These are phyloP conservation scores for Drosophila dives DNA, from an alignment of 2,888 invertebrate genomes.

Conservation along the genomic window DNA sequence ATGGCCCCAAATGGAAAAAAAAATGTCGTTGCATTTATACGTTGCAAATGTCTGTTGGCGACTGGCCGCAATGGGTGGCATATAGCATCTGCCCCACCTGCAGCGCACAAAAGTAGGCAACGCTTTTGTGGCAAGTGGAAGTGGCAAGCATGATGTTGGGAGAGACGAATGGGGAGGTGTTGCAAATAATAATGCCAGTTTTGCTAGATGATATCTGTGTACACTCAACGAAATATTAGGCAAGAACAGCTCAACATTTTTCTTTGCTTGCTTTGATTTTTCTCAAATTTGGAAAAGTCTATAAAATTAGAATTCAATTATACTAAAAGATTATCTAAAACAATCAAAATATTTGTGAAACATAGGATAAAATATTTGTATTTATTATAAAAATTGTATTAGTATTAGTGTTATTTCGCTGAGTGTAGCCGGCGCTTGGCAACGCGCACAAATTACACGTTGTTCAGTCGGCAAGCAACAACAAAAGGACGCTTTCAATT, in stretches of 20 bases:
- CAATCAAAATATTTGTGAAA: neutral
- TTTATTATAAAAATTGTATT: too few relatives aligned
- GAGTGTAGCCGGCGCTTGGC: conserved; percentile 40
- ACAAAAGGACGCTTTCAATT: conserved; percentile 47
- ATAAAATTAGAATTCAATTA: too few relatives aligned
- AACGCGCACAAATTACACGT: conserved; percentile 51
- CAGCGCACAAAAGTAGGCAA: conserved; percentile 57
- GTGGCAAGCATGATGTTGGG: neutral
- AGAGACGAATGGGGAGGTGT: neutral
- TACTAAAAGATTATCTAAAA: neutral
- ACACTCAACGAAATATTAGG: neutral
- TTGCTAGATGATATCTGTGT: conserved; percentile 50
- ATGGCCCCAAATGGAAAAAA: neutral
- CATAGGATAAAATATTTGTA: neutral
- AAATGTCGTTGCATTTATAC: conserved; percentile 28
- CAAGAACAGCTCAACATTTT: neutral
- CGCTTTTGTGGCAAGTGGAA: conserved; percentile 30
- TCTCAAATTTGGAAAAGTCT: neutral
- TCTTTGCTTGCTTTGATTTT: neutral
- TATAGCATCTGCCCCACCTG: conserved; percentile 35
- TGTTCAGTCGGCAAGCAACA: conserved; percentile 42
- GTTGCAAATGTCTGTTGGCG: conserved; percentile 33
- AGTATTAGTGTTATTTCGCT: neutral
- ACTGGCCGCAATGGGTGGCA: neutral
- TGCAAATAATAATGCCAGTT: conserved; percentile 45